Percentiles rank a stretch among this genome's conserved stretches.
phyloP scores from a whole-genome alignment of 2,797 vertebrate genomes.

The Arnoldichthys spilopterus region DNA sequence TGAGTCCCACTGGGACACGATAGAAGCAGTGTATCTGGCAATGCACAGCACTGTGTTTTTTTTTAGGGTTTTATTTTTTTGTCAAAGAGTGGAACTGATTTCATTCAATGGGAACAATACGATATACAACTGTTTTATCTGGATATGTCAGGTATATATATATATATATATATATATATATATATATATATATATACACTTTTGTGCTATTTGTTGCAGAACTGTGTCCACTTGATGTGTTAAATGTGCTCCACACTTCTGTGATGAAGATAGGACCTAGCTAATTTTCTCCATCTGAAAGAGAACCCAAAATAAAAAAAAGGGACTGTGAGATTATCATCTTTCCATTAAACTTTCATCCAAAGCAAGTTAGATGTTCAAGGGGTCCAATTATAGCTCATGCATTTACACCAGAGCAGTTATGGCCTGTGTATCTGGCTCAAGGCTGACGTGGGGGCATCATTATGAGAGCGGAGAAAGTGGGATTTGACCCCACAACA shows the following conservation, averaged over 20 bases:
- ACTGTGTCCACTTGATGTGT: background rate
- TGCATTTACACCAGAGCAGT: constrained; percentile 67
- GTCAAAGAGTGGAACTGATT: constrained; percentile 68
- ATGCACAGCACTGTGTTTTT: constrained; percentile 30
- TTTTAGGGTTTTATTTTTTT: constrained; percentile 60
- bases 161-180: background rate
- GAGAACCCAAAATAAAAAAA: constrained; percentile 72
- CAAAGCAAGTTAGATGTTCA: constrained; percentile 76
- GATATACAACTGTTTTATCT: constrained; percentile 70
- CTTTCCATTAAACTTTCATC: constrained; percentile 81
- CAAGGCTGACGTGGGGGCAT: constrained; percentile 67
- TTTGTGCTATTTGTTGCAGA: background rate
- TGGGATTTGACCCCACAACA: constrained; percentile 62
- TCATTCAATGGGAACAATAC: constrained; percentile 68
- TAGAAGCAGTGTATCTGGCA: constrained; percentile 59
- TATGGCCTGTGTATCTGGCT: constrained; percentile 60
- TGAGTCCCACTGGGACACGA: constrained; percentile 69
- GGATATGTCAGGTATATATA: background rate
- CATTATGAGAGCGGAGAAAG: constrained; percentile 65
- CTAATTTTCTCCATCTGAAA: constrained; percentile 26
- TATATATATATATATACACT: background rate
- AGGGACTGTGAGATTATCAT: constrained; percentile 75
- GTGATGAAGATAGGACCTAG: constrained; percentile 23
- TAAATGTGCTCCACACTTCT: constrained; percentile 20
- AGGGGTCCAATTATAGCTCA: constrained; percentile 76